Base-by-base conservation (phyloP, 2,797 vertebrate species). In the Chelon auratus region DNA sequence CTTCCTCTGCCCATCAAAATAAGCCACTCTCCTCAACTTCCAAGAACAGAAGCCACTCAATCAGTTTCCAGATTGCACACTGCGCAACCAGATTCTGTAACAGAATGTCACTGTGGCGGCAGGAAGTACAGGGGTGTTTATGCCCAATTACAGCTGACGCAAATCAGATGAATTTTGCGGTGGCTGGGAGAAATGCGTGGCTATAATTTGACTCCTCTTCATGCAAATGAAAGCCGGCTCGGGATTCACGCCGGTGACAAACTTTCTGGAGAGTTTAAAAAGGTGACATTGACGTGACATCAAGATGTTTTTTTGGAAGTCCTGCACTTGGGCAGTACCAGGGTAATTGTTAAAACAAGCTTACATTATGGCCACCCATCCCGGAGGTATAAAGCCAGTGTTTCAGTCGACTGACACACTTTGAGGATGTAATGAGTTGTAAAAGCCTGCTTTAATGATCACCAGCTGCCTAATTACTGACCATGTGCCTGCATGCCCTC, bases 151-250 rank as follows among this genome's bases (percentile, higher is more conserved):
- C 40, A 77, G 62, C 53, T 62, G 68, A 77, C 20, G 2, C 50
- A 67, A 64, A 67, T 79, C 39, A 26, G 54, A 57, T 18, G 59
- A 45, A 68, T 48, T 62, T 51, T 73, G 72, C 9, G 51, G 62
- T 9, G 17, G 24, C 14, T 24, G 61, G 61, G 24, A 26, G n/a
- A 59, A 40, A 62, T 47, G 7, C 12, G 13, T 14, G 40, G 12
- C 37, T 75, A 37, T 74, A 80, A 79, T 81, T 66, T 75, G 37
- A 70, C 50, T 70, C 56, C 39, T 68, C 55, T 67, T 51, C 45
- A 42, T 68, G 69, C 58, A 69, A 59, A 62, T 73, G 20, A 77
- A 60, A 72, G 54, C 36, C 45, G 52, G 57, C 75, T 80, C 65
- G 53, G 42, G 67, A 59, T 60, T 78, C 9, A 61, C n/a, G 12